A percentile compares a stretch with the other conserved stretches of the same genome.
These are phyloP conservation scores for Myotis davidii DNA, from an alignment of 2,113 vertebrate species.

Conservation along the genomic window DNA sequence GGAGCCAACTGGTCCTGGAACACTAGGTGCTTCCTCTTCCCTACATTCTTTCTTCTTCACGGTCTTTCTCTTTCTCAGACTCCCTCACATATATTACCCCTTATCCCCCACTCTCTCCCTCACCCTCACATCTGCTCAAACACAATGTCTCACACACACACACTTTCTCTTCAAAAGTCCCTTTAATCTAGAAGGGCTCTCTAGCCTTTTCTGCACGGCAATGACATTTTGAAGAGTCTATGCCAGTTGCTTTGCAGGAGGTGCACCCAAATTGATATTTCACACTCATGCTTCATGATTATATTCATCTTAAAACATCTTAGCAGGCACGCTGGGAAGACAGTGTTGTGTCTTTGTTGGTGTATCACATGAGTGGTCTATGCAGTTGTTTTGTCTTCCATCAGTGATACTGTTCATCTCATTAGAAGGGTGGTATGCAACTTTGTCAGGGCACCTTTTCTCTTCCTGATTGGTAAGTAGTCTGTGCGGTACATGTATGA, in stretches of 20 bases:
- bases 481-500: neutral
- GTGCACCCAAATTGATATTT: neutral
- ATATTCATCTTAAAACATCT: neutral
- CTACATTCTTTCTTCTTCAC: neutral
- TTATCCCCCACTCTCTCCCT: neutral
- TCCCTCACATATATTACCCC: neutral
- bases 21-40: neutral
- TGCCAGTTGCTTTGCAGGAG: neutral
- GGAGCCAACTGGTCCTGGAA: neutral
- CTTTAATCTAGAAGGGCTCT: neutral
- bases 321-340: neutral
- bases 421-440: neutral
- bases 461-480: neutral
- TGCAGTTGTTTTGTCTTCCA: neutral
- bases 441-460: neutral
- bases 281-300: neutral
- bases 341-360: neutral
- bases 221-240: neutral
- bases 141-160: neutral
- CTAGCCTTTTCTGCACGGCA: neutral
- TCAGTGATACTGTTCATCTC: neutral
- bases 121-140: neutral
- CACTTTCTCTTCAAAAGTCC: neutral
- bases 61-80: neutral
- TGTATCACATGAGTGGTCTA: neutral